Evolutionary conservation across 53 echinoderm and acorn worm species (phyloP), one percentile per base, ranked within the genome.

Genomic region (Holothuria scabra): DNA sequence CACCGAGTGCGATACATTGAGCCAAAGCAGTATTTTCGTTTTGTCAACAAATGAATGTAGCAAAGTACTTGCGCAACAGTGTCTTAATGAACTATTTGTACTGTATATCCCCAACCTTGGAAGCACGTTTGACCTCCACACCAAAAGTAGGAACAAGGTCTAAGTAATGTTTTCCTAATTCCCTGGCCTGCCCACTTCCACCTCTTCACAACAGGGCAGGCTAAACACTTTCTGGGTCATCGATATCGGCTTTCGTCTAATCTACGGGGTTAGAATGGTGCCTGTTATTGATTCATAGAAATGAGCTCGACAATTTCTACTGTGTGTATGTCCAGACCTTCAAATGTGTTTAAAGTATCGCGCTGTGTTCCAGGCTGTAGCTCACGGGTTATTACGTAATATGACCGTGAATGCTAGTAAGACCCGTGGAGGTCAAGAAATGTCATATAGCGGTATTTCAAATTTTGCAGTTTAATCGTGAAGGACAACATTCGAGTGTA

Each of bases 91-190:
- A 52, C 18, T 52, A 18, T 14, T 8, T 18, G 52, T 52, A 0
- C 18, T 52, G 52, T 16, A 18, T 52, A 16, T 52, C 52, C 52
- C 3, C 18, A 52, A 52, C 52, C 52, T 52, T 52, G 16, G 18
- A 52, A 22, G 26, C 38, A 72, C 72, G 46, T 72, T 72, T 72
- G 46, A 44, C 72, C 72, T 72, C 72, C 72, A 72, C 72, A 24
- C 19, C 23, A 26, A 72, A 72, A 72, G 72, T 72, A 72, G 46
- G 46, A 72, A 72, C 72, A 72, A 72, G 72, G 72, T 72, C 72
- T 35, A 41, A 72, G n/a, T 72, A 72, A 72, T 72, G 72, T 72
- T 72, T 72, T 72, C 72, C 72, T 72, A 72, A 72, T 72, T 72
- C 72, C 72, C 44, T 72, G 48, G 41, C 46, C 72, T 35, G 21